Base-by-base conservation (phyloP, 2,888 invertebrate species). In the Nymphalis urticae region DNA sequence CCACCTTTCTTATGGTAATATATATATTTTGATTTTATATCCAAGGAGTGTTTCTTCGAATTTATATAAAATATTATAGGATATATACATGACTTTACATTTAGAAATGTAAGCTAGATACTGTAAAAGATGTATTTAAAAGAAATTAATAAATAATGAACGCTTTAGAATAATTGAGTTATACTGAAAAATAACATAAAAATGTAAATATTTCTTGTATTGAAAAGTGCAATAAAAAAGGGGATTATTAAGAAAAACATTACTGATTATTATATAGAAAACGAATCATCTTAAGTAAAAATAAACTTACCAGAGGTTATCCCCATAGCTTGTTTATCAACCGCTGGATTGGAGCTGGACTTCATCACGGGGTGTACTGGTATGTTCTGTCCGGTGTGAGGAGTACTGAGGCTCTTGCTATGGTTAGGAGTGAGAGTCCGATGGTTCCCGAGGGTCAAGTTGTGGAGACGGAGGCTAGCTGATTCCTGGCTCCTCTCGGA, bases 241-340 rank as follows among this genome's bases (percentile, higher is more conserved):
- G 21, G 4, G 10, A 51, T 9, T 10, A 3, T 32, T n/a, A 32
- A 56, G 54, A 32, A 32, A 32, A 16, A 17, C 6, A 32, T n/a
- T 32, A 27, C 7, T 27, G 17, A 56, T 8, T 7, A 16, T 51
- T 19, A 21, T 21, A 53, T 13, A 42, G 13, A 42, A 42, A 10
- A 42, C 13, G 4, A 42, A 42, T 42, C 3, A 13, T 42, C 4
- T 42, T 13, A 54, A 53, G 24, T 3, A 54, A 27, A 54, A 32
- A 36, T 5, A 19, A 24, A 63, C 83, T 80, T 71, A 92, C 93
- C 92, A 58, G 92, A 85, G 66, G 80, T 85, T 27, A 92, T 92
- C 1, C 93, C 93, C 91, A 92, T 92, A 36, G 93, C 92, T 70
- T 92, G 90, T 64, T 92, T 93, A 72, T 93, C 93, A 0, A 93